Evolutionary conservation across 2,888 invertebrate genomes (phyloP).

Genomic region (Phymatocera aterrima): DNA sequence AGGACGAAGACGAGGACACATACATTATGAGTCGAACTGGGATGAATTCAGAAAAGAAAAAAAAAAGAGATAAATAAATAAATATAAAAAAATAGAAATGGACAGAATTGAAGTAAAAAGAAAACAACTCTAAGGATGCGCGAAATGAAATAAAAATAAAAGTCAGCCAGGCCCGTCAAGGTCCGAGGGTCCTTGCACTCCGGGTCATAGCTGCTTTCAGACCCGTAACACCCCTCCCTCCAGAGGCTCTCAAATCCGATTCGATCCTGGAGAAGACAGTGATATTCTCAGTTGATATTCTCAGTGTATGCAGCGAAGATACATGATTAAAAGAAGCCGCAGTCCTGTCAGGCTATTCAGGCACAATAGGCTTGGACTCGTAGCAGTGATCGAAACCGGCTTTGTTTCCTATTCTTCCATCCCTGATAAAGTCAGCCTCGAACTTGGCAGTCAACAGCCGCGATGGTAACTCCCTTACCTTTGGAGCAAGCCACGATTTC

Average conservation of each 20-base stretch:
- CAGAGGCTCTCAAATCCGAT: slow-evolving; percentile 54
- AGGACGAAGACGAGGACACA: background rate
- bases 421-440: background rate
- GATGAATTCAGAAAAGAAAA: background rate
- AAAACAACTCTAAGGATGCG: slow-evolving; percentile 11
- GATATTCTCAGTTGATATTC: background rate
- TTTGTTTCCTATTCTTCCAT: slow-evolving; percentile 18
- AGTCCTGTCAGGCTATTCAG: background rate
- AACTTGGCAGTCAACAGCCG: slow-evolving; percentile 32
- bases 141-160: slow-evolving; percentile 47
- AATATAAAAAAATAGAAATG: background rate
- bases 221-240: slow-evolving; percentile 59
- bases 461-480: slow-evolving; percentile 10
- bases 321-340: background rate
- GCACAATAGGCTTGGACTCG: background rate
- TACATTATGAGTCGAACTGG: background rate
- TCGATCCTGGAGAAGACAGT: background rate
- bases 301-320: background rate
- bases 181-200: slow-evolving; percentile 72
- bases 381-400: background rate
- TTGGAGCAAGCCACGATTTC: slow-evolving; percentile 3
- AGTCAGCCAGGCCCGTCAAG: slow-evolving; percentile 66
- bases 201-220: slow-evolving; percentile 64
- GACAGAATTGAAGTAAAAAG: background rate
- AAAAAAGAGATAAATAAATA: background rate